phyloP scores from a whole-genome alignment of 1,140 invertebrate genomes.

The Homarus americanus region DNA sequence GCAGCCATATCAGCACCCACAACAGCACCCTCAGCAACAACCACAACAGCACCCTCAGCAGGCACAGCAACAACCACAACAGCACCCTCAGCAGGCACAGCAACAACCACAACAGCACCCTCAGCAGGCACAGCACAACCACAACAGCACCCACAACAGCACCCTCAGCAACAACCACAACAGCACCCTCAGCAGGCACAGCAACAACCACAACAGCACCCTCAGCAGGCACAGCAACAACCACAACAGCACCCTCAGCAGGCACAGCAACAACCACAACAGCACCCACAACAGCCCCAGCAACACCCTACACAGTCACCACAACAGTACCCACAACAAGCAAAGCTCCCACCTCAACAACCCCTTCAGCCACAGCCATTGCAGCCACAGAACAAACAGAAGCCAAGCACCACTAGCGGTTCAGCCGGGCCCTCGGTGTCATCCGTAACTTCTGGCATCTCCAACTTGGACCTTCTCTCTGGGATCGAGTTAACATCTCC shows the following conservation, averaged over 20 bases:
- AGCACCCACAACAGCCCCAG: conserved; percentile 46
- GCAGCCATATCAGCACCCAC: conserved; percentile 40
- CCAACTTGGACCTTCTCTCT: conserved; percentile 87
- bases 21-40: conserved; percentile 42
- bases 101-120: conserved; percentile 54
- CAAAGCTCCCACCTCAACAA: conserved; percentile 51
- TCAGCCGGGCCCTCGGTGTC: conserved; percentile 15
- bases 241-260: conserved; percentile 44
- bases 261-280: conserved; percentile 42
- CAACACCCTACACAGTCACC: conserved; percentile 52
- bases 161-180: conserved; percentile 55
- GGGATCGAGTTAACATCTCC: conserved; percentile 84
- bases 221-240: conserved; percentile 41
- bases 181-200: conserved; percentile 45
- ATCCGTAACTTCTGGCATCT: conserved; percentile 74
- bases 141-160: conserved; percentile 67
- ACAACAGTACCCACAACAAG: conserved; percentile 62
- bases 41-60: conserved; percentile 30
- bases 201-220: conserved; percentile 31
- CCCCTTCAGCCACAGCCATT: conserved; percentile 47
- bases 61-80: conserved; percentile 43
- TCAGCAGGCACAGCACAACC: conserved; percentile 46
- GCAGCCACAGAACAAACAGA: conserved; percentile 19
- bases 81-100: conserved; percentile 39
- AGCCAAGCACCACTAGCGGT: conserved; percentile 30